Percentiles rank a stretch among this genome's conserved stretches.
phyloP scores from a whole-genome alignment of 2,888 invertebrate genomes.

The Nephrotoma flavescens region DNA sequence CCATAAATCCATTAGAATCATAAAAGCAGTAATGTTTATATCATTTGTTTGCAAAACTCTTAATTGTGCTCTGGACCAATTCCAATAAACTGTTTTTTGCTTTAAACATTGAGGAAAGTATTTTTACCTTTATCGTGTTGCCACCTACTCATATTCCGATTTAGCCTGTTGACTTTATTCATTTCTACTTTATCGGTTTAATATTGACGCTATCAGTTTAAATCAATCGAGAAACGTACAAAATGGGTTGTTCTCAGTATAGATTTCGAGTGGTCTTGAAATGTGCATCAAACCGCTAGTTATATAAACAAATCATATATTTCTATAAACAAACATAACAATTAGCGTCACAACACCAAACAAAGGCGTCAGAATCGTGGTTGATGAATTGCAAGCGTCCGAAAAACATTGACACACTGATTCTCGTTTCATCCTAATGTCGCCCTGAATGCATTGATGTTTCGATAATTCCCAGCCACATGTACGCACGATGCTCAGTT shows the following conservation, averaged over 20 bases:
- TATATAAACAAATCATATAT: background rate
- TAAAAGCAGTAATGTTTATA: too few relatives aligned
- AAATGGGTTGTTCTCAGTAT: background rate
- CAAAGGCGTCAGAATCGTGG: background rate
- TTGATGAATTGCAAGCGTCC: slow-evolving; percentile 40
- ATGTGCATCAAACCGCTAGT: too few relatives aligned
- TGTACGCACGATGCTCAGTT: slow-evolving; percentile 35
- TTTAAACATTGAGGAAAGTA: too few relatives aligned
- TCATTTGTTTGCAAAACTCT: too few relatives aligned
- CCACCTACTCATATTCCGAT: too few relatives aligned
- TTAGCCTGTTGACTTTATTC: too few relatives aligned
- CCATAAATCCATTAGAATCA: too few relatives aligned
- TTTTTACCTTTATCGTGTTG: too few relatives aligned
- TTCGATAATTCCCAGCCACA: slow-evolving; percentile 41
- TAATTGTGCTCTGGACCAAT: too few relatives aligned
- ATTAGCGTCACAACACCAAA: background rate
- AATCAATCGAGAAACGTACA: background rate
- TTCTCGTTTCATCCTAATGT: slow-evolving; percentile 48
- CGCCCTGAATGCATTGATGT: slow-evolving; percentile 40
- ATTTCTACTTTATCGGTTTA: too few relatives aligned
- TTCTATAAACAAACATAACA: background rate
- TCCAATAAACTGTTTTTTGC: too few relatives aligned
- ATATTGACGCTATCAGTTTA: too few relatives aligned
- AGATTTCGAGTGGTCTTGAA: background rate
- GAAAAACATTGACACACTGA: slow-evolving; percentile 46